Evolutionary conservation across 1,140 invertebrate genomes (phyloP).

Genomic region (Drosophila nigrodunni): DNA sequence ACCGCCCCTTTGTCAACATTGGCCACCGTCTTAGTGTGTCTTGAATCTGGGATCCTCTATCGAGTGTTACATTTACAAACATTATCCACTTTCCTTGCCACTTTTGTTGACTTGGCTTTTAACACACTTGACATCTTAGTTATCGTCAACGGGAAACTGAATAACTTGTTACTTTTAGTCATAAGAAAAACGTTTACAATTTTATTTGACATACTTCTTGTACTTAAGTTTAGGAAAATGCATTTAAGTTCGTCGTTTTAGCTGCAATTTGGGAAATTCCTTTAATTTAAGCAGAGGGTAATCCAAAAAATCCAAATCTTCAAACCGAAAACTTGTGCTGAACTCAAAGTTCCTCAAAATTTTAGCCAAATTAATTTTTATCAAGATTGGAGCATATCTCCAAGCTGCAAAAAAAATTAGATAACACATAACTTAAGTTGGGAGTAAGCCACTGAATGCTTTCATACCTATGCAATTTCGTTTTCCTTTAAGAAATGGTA

Average conservation of each 20-base stretch:
- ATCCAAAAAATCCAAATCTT: conserved; percentile 55
- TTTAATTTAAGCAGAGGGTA: too few species aligned
- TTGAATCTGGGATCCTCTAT: conserved; percentile 54
- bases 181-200: too few species aligned
- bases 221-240: too few species aligned
- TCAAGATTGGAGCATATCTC: conserved; percentile 52
- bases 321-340: conserved; percentile 55
- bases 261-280: too few species aligned
- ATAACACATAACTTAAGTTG: not conserved
- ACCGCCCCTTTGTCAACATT: conserved; percentile 6
- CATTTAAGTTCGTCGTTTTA: too few species aligned
- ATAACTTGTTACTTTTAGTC: conserved; percentile 11
- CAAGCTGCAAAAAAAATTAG: conserved; percentile 50
- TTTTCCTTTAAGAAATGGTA: conserved; percentile 78
- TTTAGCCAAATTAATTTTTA: conserved; percentile 57
- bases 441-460: too few species aligned
- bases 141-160: conserved; percentile 1
- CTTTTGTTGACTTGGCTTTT: conserved; percentile 42
- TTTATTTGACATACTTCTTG: too few species aligned
- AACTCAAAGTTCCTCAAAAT: conserved; percentile 63
- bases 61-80: conserved; percentile 66
- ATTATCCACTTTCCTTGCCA: conserved; percentile 64
- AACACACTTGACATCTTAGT: conserved; percentile 33
- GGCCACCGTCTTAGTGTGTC: conserved; percentile 20
- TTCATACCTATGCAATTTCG: conserved; percentile 73